Percentiles rank a stretch among this genome's conserved stretches.
phyloP scores from a whole-genome alignment of 2,888 invertebrate species.

The Didymodactylos carnosus region DNA sequence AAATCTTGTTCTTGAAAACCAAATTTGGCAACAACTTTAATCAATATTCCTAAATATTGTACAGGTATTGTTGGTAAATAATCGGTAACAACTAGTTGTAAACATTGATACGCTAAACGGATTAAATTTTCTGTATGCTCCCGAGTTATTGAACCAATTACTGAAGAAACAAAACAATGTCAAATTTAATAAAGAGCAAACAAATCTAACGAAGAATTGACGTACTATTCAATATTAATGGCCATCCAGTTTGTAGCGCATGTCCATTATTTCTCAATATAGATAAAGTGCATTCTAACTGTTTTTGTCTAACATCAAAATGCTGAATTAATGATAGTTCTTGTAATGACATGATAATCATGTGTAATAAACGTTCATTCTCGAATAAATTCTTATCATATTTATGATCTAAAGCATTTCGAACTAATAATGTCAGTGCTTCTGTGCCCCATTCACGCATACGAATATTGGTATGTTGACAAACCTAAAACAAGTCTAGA shows the following conservation, averaged over 20 bases:
- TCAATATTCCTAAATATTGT: constrained; percentile 66
- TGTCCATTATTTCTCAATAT: constrained; percentile 80
- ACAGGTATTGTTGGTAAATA: constrained; percentile 76
- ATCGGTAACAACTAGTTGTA: constrained; percentile 81
- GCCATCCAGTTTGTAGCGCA: constrained; percentile 40
- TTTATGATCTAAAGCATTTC: constrained; percentile 66
- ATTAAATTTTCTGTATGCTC: constrained; percentile 52
- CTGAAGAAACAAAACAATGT: too few relatives aligned
- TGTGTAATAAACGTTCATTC: constrained; percentile 18
- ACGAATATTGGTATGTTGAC: constrained; percentile 58
- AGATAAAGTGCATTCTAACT: constrained; percentile 76
- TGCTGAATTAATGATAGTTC: constrained; percentile 71
- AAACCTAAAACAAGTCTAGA: constrained; percentile 41
- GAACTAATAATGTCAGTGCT: constrained; percentile 76
- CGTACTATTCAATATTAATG: background rate
- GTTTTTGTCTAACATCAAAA: constrained; percentile 76
- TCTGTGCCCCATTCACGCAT: constrained; percentile 93
- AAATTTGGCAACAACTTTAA: constrained; percentile 80
- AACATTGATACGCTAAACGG: constrained; percentile 78
- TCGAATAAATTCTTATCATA: constrained; percentile 35
- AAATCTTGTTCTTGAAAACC: constrained; percentile 84
- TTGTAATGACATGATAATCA: constrained; percentile 68
- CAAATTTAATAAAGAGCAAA: background rate
- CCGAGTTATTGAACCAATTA: constrained; percentile 14
- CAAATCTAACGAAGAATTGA: background rate